Evolutionary conservation across 1,140 invertebrate genomes (phyloP).

Genomic region (Drosophila kepulauana): DNA sequence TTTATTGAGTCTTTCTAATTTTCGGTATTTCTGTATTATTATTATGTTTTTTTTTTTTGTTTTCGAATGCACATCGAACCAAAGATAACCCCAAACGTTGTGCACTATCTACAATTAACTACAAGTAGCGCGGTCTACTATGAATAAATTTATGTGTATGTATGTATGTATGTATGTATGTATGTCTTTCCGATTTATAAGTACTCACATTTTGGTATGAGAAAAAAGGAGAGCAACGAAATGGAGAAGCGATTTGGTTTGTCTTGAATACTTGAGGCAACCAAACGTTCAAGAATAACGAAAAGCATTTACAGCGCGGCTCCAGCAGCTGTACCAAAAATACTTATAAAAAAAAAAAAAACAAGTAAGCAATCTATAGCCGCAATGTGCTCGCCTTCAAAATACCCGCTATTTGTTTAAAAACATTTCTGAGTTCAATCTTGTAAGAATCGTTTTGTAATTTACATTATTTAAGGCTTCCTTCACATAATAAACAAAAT

Average conservation of each 20-base stretch:
- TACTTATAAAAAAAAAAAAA: slow-evolving; percentile 31
- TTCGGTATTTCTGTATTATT: background rate
- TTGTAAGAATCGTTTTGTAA: no score
- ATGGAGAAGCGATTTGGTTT: slow-evolving; percentile 27
- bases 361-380: slow-evolving; percentile 10
- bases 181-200: slow-evolving; percentile 2
- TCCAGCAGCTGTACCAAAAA: slow-evolving; percentile 60
- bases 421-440: no score
- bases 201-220: slow-evolving; percentile 19
- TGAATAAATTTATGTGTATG: background rate
- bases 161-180: slow-evolving; percentile 7
- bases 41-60: background rate
- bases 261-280: slow-evolving; percentile 13
- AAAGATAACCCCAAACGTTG: slow-evolving; percentile 43
- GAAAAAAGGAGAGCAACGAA: background rate
- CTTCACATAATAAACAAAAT: no score
- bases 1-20: background rate
- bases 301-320: slow-evolving; percentile 55
- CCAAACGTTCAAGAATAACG: slow-evolving; percentile 24
- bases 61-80: slow-evolving; percentile 23
- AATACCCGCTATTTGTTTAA: no score
- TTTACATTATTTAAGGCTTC: no score
- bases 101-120: slow-evolving; percentile 40
- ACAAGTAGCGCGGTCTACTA: slow-evolving; percentile 1
- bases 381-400: background rate